Evolutionary conservation across 2,888 invertebrate species (phyloP).

Genomic region (Dione vanillae): DNA sequence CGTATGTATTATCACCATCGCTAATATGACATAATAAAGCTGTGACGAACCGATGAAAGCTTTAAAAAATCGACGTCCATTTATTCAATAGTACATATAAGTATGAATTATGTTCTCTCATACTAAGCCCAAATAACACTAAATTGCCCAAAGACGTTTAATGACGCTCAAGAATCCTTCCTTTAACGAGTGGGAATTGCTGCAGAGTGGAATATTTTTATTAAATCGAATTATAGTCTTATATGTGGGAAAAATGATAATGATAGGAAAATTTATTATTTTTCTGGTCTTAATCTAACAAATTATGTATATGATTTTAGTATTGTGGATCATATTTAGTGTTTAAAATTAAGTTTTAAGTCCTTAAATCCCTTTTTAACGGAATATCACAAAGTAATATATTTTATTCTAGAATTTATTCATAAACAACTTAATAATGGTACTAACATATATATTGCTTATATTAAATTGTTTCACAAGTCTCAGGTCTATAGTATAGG

Average conservation of each 20-base stretch:
- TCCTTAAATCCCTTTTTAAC: too few relatives aligned
- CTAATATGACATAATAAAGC: neutral
- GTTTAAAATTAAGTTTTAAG: too few relatives aligned
- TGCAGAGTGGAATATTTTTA: neutral
- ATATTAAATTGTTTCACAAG: neutral
- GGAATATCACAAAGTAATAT: too few relatives aligned
- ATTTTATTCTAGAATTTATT: too few relatives aligned
- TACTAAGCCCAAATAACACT: neutral
- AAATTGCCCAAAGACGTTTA: neutral
- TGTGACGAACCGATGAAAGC: neutral
- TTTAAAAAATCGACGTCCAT: slow-evolving; percentile 8
- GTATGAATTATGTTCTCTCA: slow-evolving; percentile 7
- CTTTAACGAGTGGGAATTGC: neutral
- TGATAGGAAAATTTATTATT: neutral
- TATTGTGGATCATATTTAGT: too few relatives aligned
- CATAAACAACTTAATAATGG: too few relatives aligned
- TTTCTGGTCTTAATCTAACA: too few relatives aligned
- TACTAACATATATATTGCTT: neutral
- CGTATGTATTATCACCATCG: too few relatives aligned
- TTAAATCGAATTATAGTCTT: neutral
- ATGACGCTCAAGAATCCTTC: neutral
- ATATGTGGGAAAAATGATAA: neutral
- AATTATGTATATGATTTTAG: too few relatives aligned
- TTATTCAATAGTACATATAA: neutral
- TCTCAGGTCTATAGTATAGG: neutral